phyloP scores from a whole-genome alignment of 2,888 invertebrate species.

The Adineta ricciae region DNA sequence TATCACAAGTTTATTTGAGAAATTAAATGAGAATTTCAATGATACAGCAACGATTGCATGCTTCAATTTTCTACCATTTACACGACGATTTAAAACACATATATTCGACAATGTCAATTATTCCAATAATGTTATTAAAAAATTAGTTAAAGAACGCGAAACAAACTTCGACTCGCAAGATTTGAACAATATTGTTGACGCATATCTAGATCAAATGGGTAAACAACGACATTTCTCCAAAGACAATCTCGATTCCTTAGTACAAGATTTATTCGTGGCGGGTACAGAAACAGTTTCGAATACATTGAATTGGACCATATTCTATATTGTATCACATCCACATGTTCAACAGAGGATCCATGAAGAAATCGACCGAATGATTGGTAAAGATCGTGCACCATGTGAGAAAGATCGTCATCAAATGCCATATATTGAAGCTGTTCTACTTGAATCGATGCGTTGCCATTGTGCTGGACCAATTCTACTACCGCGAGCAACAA shows the following conservation, averaged over 20 bases:
- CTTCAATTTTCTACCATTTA: slow-evolving; percentile 32
- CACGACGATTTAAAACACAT: slow-evolving; percentile 22
- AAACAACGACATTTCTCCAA: slow-evolving; percentile 1
- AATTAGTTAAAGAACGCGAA: slow-evolving; percentile 26
- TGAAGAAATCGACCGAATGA: slow-evolving; percentile 21
- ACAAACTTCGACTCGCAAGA: slow-evolving; percentile 3
- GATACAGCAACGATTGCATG: slow-evolving; percentile 27
- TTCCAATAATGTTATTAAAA: slow-evolving; percentile 22
- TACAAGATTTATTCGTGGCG: slow-evolving; percentile 33
- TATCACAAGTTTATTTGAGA: slow-evolving; percentile 21
- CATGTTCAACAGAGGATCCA: slow-evolving; percentile 20
- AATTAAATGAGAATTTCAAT: slow-evolving; percentile 32
- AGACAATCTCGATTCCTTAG: slow-evolving; percentile 31
- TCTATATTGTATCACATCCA: slow-evolving; percentile 24
- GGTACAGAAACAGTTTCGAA: slow-evolving; percentile 31
- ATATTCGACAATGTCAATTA: slow-evolving; percentile 24
- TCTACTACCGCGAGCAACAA: slow-evolving; percentile 29
- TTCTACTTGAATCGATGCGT: slow-evolving; percentile 31
- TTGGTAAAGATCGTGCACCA: slow-evolving; percentile 29
- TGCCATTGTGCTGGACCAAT: slow-evolving; percentile 31
- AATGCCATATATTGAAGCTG: slow-evolving; percentile 24
- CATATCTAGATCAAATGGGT: background rate
- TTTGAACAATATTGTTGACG: background rate
- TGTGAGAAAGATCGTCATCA: slow-evolving; percentile 23
- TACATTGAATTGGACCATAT: slow-evolving; percentile 26